Conservation (phyloP, 2,113 vertebrate species). For the Leucopternis melanops region DNA sequence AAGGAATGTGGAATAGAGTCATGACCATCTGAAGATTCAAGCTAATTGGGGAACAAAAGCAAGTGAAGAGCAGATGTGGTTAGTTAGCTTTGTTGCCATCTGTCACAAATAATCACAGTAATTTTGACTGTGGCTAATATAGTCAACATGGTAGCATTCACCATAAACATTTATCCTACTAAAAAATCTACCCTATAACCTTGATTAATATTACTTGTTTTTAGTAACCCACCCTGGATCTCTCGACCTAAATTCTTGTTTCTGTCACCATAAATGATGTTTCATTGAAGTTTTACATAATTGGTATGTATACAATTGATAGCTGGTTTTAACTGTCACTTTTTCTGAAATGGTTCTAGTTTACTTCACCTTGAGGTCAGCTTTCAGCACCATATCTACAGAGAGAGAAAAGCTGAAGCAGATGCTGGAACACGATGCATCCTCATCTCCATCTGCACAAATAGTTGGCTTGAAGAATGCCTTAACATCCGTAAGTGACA, state of each 20-base stretch:
- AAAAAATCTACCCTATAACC: not conserved
- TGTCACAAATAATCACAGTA: conserved; percentile 52
- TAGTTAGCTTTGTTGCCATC: conserved; percentile 48
- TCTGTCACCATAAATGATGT: not conserved
- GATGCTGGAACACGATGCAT: conserved; percentile 82
- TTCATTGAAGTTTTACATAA: not conserved
- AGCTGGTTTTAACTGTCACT: conserved; percentile 9
- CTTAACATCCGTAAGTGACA: conserved; percentile 82
- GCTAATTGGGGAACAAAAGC: conserved; percentile 49
- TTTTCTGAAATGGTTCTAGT: conserved; percentile 65
- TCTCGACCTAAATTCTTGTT: not conserved
- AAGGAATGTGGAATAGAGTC: conserved; percentile 12
- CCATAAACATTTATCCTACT: not conserved
- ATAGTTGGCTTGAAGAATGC: conserved; percentile 88
- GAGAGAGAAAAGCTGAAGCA: conserved; percentile 90
- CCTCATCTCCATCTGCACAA: conserved; percentile 82
- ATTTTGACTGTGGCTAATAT: conserved; percentile 30
- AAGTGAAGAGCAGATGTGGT: conserved; percentile 38
- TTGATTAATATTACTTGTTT: not conserved
- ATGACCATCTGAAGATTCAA: conserved; percentile 32
- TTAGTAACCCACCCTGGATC: not conserved
- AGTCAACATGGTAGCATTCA: not conserved
- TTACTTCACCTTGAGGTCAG: conserved; percentile 87
- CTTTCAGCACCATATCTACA: conserved; percentile 79
- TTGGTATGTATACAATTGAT: not conserved